Conservation (phyloP, 2,888 invertebrate species). For the Proisotoma minuta region DNA sequence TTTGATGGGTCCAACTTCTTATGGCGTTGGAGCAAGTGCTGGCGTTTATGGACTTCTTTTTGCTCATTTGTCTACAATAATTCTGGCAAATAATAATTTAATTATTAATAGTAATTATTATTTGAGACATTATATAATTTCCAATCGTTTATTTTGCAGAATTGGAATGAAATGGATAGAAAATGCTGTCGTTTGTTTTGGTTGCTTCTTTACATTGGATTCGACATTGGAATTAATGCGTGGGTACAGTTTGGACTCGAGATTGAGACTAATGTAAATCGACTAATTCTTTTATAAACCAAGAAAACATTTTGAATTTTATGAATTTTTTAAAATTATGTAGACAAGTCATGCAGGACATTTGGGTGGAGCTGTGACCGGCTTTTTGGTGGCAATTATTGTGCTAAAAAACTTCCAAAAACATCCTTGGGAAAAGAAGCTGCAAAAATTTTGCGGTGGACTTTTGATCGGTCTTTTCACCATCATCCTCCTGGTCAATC, state of each 20-base stretch:
- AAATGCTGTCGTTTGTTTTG: constrained; percentile 22
- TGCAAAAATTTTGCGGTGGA: constrained; percentile 12
- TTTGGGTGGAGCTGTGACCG: constrained; percentile 20
- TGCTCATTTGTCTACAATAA: constrained; percentile 21
- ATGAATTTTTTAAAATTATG: neutral
- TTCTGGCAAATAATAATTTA: constrained; percentile 7
- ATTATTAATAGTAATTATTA: neutral
- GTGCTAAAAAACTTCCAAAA: constrained; percentile 19
- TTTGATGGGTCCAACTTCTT: constrained; percentile 7
- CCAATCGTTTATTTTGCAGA: neutral
- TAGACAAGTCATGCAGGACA: constrained; percentile 21
- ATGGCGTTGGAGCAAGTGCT: constrained; percentile 21
- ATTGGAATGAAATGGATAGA: constrained; percentile 23
- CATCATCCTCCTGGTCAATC: constrained; percentile 9
- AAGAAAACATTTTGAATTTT: neutral
- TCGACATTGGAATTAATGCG: constrained; percentile 9
- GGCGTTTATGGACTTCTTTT: constrained; percentile 19
- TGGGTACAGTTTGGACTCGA: neutral
- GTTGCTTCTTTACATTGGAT: constrained; percentile 8
- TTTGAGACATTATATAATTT: neutral
- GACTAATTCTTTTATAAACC: too few species aligned
- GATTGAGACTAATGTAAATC: neutral
- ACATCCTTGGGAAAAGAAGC: constrained; percentile 10
- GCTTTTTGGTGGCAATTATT: constrained; percentile 15
- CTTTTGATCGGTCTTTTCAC: neutral